Base-by-base conservation (phyloP, 1,140 invertebrate species). In the Matsumurasca onukii region DNA sequence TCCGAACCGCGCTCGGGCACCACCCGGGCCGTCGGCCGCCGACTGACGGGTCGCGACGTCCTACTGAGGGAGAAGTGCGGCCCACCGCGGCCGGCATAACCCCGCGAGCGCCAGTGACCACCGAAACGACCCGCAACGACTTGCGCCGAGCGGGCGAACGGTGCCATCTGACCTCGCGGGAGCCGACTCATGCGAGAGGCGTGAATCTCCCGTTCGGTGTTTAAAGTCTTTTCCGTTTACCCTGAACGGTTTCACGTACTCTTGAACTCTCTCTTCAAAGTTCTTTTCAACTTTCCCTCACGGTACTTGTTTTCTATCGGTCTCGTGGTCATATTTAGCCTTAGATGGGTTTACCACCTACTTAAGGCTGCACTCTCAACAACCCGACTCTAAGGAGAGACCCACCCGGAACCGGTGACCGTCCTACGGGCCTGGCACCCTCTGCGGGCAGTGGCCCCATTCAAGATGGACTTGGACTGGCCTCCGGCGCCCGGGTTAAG, bases 241-340 rank as follows among this genome's bases (percentile, higher is more conserved):
- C 85, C 84, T 85, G 80, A 85, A 82, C 85, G 84, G 85, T 90
- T 91, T 91, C 89, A 91, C 49, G 49, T 52, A 52, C 49, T 52
- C 49, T 52, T 52, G 49, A 52, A 52, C 49, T 52, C 49, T 52
- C 49, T 52, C 49, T 52, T 52, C 49, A 52, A 52, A 12, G 49
- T 52, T 52, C 20, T 52, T 52, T 91, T 88, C 89, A 91, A 88
- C 89, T 91, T 92, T 92, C 89, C 90, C 87, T 92, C 89, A 89
- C 90, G 87, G 89, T 92, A 92, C 90, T 93, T 91, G 89, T 92
- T 88, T 83, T 86, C 90, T 92, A 91, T 92, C 89, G 89, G 89
- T 89, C 88, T 91, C 88, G 82, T 83, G 85, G 82, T 80, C 71
- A 83, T 91, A 91, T 91, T 92, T 91, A 91, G 89, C 87, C 86